These are phyloP conservation scores for Prionace glauca DNA, from an alignment of 2,797 vertebrate genomes.

Conservation along the genomic window DNA sequence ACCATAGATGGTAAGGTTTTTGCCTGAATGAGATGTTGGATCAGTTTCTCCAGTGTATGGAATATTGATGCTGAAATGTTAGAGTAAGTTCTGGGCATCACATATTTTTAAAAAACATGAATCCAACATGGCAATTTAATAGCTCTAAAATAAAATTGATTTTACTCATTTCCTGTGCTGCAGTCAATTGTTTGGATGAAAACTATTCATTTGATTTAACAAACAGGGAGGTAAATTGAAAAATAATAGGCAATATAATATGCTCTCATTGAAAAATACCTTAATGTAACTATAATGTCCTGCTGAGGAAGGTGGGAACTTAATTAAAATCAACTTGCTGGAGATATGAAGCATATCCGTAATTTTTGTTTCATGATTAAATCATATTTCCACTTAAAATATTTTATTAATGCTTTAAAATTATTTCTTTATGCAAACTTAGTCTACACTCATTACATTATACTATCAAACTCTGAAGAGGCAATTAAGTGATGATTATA, in stretches of 20 bases:
- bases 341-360: background rate
- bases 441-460: background rate
- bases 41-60: no score
- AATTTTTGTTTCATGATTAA: background rate
- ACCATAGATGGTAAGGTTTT: background rate
- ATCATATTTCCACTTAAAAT: slow-evolving; percentile 1
- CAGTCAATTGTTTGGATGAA: background rate
- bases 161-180: background rate
- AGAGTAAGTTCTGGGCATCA: no score
- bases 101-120: background rate
- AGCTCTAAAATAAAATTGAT: background rate
- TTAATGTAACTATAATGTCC: background rate
- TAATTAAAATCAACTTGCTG: background rate
- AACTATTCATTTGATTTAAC: background rate
- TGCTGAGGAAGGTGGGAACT: background rate
- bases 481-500: background rate
- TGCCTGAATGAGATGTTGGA: background rate
- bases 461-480: background rate
- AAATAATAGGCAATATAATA: background rate
- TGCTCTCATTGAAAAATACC: background rate
- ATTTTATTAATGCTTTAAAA: background rate
- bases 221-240: background rate
- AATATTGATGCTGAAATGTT: background rate
- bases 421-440: background rate
- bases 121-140: background rate